Conservation (phyloP, 2,888 invertebrate species). For the Cataglyphis albicans region DNA sequence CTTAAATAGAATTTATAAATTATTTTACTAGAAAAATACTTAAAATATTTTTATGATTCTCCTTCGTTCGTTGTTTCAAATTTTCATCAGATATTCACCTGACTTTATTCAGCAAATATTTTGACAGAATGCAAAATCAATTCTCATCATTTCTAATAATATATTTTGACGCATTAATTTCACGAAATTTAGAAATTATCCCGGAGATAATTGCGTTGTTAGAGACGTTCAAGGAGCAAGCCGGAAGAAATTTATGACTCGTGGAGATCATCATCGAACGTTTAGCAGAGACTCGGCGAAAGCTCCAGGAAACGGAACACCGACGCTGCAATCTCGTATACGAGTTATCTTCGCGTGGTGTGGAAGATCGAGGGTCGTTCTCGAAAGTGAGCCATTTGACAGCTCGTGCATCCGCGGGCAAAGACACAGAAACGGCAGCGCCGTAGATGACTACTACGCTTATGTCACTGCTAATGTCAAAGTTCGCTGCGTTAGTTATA, state of each 20-base stretch:
- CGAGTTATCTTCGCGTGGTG: constrained; percentile 53
- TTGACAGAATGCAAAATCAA: neutral
- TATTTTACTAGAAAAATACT: neutral
- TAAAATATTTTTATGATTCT: constrained; percentile 5
- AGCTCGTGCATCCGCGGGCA: constrained; percentile 41
- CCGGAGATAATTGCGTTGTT: constrained; percentile 4
- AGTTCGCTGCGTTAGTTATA: constrained; percentile 30
- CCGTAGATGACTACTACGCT: constrained; percentile 43
- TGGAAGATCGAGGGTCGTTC: constrained; percentile 61
- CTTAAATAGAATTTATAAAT: neutral
- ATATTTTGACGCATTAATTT: neutral
- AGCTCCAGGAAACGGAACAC: constrained; percentile 66
- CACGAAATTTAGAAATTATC: neutral
- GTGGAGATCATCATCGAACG: constrained; percentile 51
- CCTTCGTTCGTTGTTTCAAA: neutral
- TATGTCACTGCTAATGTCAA: constrained; percentile 40
- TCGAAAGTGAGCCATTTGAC: constrained; percentile 60
- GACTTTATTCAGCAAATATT: neutral
- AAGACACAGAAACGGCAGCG: constrained; percentile 59
- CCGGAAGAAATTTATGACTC: constrained; percentile 42
- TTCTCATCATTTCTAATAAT: neutral
- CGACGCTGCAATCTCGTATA: constrained; percentile 54
- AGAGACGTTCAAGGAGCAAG: neutral
- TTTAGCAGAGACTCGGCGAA: constrained; percentile 27
- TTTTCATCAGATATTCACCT: neutral